A percentile compares a stretch with the other conserved stretches of the same genome.
Evolutionary conservation across 2,797 vertebrate genomes (phyloP).

Genomic region (Sebastes trivittatus): DNA sequence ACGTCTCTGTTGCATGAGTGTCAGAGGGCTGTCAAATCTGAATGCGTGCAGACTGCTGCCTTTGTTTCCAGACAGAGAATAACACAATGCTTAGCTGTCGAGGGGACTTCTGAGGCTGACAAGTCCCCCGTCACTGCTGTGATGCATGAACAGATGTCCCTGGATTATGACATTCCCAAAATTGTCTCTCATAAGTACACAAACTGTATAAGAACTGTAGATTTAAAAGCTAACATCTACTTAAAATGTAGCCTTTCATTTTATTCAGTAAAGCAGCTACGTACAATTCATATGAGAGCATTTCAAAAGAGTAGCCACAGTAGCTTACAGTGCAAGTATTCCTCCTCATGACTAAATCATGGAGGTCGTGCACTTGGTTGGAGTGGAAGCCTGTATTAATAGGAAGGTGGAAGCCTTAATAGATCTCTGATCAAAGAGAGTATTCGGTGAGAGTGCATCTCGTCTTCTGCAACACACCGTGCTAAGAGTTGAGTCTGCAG

Average conservation of each 20-base stretch:
- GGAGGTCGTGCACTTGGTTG: constrained; percentile 30
- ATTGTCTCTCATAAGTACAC: neutral
- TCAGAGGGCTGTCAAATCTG: constrained; percentile 67
- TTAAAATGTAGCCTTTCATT: constrained; percentile 1
- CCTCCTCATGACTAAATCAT: constrained; percentile 23
- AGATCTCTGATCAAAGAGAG: constrained; percentile 36
- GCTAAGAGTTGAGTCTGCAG: neutral
- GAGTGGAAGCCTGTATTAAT: constrained; percentile 42
- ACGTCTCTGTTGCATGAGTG: constrained; percentile 76
- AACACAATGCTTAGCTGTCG: constrained; percentile 19
- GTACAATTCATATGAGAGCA: neutral
- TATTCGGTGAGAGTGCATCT: constrained; percentile 9
- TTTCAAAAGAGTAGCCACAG: neutral
- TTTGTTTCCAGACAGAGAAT: constrained; percentile 68
- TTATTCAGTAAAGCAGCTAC: neutral
- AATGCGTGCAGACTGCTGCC: constrained; percentile 70
- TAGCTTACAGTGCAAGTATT: constrained; percentile 7
- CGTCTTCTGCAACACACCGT: neutral
- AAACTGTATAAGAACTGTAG: neutral
- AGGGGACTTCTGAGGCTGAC: constrained; percentile 18
- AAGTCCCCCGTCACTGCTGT: constrained; percentile 12
- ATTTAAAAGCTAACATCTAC: neutral
- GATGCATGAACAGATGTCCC: constrained; percentile 28
- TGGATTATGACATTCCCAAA: constrained; percentile 16
- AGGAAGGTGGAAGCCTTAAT: constrained; percentile 23